Base-by-base conservation (phyloP, 2,888 invertebrate genomes). In the Campoplex capitator region DNA sequence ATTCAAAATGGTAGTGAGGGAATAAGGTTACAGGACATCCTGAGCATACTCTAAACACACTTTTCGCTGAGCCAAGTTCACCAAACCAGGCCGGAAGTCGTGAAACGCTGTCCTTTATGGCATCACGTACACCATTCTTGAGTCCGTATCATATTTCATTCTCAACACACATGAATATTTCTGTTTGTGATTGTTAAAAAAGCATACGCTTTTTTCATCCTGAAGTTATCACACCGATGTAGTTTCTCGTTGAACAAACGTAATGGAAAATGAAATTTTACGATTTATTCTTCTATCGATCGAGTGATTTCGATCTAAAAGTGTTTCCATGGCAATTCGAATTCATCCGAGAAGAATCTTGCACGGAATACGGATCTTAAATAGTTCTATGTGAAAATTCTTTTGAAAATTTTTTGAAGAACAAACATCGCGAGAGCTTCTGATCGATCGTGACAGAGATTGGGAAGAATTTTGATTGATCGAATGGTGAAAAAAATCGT, bases 41-140 rank as follows among this genome's bases (percentile, higher is more conserved):
- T 32, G 51, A 23, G 71, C 32, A 28, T 51, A 9, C 71, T 18
- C 32, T 51, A 13, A 23, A 51, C 38, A n/a, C 13, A 74, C 38
- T 35, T 18, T 23, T 6, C 28, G n/a, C 1, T n/a, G 48, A 71
- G 62, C 65, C 65, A 56, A 56, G 62, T 65, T 71, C 54, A 9
- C n/a, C 54, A 23, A 71, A 28, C 45, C 80, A 71, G 67, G 65
- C 71, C 76, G 75, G 65, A 85, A 81, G 62, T 71, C 83, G 71
- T 67, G 28, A 48, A 56, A 76, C 51, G 35, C 51, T 45, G 74
- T 71, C 45, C 51, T 85, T 81, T 84, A 76, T 54, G 70, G 54
- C 16, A 6, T 16, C 51, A 48, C 51, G 54, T 65, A 76, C n/a
- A 32, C 38, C 58, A 23, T 58, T 56, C 73, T 42, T 68, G 42